Evolutionary conservation across 2,113 vertebrate species (phyloP).

Genomic region (Pipra filicauda): DNA sequence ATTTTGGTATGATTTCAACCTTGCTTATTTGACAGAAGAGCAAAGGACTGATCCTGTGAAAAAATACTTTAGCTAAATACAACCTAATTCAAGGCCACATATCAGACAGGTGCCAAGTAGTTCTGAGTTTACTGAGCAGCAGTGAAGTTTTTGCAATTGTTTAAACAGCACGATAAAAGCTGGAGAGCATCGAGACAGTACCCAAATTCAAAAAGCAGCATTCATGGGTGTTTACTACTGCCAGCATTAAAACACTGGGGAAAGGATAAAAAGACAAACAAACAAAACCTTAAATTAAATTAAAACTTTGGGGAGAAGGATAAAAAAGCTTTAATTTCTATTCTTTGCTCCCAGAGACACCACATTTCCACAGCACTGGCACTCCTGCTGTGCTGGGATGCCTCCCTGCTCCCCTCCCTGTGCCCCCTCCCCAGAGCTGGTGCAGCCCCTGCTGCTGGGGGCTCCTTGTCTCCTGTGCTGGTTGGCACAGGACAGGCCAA

Average conservation of each 20-base stretch:
- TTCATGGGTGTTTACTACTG: not conserved
- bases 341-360: not conserved
- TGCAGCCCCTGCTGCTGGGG: not conserved
- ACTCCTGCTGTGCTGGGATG: fast-evolving
- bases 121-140: not conserved
- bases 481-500: not conserved
- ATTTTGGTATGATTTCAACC: not conserved
- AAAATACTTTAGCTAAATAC: not conserved
- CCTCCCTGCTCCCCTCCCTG: not conserved
- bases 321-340: not conserved
- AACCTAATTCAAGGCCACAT: not conserved
- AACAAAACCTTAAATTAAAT: too few relatives aligned
- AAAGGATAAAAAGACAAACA: not conserved
- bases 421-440: not conserved
- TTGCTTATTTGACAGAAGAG: not conserved
- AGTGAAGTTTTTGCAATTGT: not conserved
- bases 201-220: not conserved
- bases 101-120: not conserved
- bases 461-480: not conserved
- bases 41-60: not conserved
- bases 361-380: not conserved
- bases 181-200: not conserved
- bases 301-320: not conserved
- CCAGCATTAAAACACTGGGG: not conserved
- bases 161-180: not conserved